A percentile compares a stretch with the other conserved stretches of the same genome.
Evolutionary conservation across 2,113 vertebrate species (phyloP).

Genomic region (Hyperoodon ampullatus): DNA sequence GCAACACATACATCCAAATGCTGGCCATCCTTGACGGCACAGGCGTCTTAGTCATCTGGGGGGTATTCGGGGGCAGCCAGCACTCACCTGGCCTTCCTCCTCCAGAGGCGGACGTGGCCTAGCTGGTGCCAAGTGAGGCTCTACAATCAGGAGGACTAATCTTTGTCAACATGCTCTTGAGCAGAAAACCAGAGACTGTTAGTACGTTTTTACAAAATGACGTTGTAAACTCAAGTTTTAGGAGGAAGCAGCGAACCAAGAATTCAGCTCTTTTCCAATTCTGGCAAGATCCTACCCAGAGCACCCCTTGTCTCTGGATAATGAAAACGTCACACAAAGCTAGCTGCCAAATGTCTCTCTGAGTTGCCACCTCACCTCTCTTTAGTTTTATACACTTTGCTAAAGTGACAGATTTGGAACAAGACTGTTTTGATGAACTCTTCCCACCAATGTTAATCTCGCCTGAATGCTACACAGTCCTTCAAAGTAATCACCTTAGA

Average conservation of each 20-base stretch:
- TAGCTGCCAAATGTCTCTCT: not conserved
- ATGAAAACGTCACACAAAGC: not conserved
- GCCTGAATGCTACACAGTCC: not conserved
- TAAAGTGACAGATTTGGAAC: not conserved
- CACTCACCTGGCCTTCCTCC: not conserved
- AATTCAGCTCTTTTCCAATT: not conserved
- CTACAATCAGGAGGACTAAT: not conserved
- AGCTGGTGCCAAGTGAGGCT: not conserved
- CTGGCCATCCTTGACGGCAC: not conserved
- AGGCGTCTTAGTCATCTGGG: not conserved
- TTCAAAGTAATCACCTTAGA: not conserved
- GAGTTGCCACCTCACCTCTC: not conserved
- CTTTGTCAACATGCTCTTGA: not conserved
- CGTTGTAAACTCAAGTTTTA: not conserved
- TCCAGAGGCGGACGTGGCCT: not conserved
- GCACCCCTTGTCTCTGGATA: not conserved
- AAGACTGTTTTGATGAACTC: not conserved
- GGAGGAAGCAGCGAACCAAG: not conserved
- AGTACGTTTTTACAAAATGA: not conserved
- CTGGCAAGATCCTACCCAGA: not conserved
- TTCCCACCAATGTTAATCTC: not conserved
- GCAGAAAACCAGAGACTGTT: not conserved
- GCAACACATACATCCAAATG: not conserved
- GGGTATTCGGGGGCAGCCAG: not conserved
- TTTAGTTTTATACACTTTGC: not conserved